A percentile compares a stretch with the other conserved stretches of the same genome.
These are phyloP conservation scores for Tapera naevia DNA, from an alignment of 2,797 vertebrate species.

Conservation along the genomic window DNA sequence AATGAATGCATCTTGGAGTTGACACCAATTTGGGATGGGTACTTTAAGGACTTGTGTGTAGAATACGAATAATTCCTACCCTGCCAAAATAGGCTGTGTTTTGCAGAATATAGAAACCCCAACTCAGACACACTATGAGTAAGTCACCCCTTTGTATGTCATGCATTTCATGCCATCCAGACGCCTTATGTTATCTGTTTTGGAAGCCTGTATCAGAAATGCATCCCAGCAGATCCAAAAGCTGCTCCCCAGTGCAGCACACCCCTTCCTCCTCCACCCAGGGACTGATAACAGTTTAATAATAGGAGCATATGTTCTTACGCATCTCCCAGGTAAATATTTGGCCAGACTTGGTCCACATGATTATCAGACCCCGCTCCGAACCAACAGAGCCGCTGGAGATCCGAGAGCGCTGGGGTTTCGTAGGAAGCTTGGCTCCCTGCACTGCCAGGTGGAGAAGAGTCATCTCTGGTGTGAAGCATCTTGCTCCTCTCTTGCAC, in stretches of 20 bases:
- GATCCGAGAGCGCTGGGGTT: constrained; percentile 82
- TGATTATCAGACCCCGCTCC: constrained; percentile 79
- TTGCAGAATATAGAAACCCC: background rate
- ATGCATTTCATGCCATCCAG: background rate
- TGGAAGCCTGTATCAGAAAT: background rate
- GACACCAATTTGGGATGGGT: background rate
- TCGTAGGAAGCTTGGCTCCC: constrained; percentile 73
- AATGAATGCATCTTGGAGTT: background rate
- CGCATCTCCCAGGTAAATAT: constrained; percentile 89
- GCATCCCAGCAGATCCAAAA: background rate
- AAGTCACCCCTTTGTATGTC: background rate
- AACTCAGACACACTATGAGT: background rate
- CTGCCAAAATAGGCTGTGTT: background rate
- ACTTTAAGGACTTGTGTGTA: background rate
- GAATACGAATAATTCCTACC: background rate
- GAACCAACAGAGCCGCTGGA: constrained; percentile 84
- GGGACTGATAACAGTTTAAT: background rate
- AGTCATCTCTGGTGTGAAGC: constrained; percentile 13
- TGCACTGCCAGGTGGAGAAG: background rate
- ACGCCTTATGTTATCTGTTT: background rate
- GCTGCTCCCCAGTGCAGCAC: background rate
- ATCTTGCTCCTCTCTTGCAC: background rate
- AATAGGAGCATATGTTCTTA: constrained; percentile 67
- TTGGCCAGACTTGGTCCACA: constrained; percentile 90
- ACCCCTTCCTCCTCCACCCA: background rate